These are phyloP conservation scores for Petrophora chlorosata DNA, from an alignment of 2,888 invertebrate genomes.

Conservation along the genomic window DNA sequence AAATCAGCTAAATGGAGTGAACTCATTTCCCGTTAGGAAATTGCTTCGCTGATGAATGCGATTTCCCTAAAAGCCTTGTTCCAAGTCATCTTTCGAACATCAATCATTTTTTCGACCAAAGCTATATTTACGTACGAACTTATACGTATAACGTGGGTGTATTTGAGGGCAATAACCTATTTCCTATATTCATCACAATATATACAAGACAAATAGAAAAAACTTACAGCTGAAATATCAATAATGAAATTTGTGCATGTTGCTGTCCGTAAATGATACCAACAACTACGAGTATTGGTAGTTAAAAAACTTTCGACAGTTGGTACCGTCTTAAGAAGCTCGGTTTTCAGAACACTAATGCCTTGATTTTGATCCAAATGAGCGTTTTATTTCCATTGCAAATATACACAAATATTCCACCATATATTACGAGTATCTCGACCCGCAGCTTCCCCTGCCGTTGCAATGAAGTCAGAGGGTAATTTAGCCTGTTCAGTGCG, in stretches of 20 bases:
- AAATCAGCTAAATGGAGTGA: slow-evolving; percentile 52
- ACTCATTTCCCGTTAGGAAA: slow-evolving; percentile 79
- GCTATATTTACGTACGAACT: slow-evolving; percentile 2
- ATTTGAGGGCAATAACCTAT: neutral
- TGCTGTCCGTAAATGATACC: too few relatives aligned
- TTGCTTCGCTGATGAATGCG: slow-evolving; percentile 61
- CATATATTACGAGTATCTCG: slow-evolving; percentile 26
- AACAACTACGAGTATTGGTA: too few relatives aligned
- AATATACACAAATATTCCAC: slow-evolving; percentile 10
- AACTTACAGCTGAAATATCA: too few relatives aligned
- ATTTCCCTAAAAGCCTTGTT: slow-evolving; percentile 68
- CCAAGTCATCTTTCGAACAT: slow-evolving; percentile 55
- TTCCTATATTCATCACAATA: too few relatives aligned
- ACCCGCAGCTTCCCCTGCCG: slow-evolving; percentile 27
- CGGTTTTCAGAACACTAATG: too few relatives aligned
- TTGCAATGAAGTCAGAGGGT: slow-evolving; percentile 61
- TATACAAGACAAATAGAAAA: too few relatives aligned
- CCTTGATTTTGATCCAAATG: too few relatives aligned
- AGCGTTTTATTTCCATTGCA: slow-evolving; percentile 9
- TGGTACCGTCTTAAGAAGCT: too few relatives aligned
- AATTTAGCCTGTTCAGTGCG: slow-evolving; percentile 67
- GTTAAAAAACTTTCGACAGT: too few relatives aligned
- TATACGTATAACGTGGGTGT: neutral
- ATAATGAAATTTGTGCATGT: too few relatives aligned
- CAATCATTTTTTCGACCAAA: slow-evolving; percentile 47